Base-by-base conservation (phyloP, 1,140 invertebrate genomes). In the Solen grandis region DNA sequence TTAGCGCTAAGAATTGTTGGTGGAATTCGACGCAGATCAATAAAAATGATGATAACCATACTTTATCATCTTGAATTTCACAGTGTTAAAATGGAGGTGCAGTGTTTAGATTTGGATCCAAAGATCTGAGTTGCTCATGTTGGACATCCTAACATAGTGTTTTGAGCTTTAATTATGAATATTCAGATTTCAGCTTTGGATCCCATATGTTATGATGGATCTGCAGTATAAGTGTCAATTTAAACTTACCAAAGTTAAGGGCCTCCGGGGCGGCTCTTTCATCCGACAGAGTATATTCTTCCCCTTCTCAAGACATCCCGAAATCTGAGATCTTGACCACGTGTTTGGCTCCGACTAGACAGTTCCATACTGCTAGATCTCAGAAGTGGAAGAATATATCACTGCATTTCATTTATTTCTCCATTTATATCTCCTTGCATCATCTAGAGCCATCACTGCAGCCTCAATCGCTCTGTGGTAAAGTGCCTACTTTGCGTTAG, bases 231-330 rank as follows among this genome's bases (percentile, higher is more conserved):
- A n/a, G n/a, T n/a, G n/a, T n/a, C n/a, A n/a, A n/a, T 33, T 16
- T 5, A 29, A 25, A 86, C 85, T 69, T 94, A 96, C 97, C 97
- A 93, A 97, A 99, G 93, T 99, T 98, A 19, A 99, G 93, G 29
- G 97, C 97, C 93, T 99, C 97, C 2, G 97, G 97, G 2, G 97
- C 97, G 0, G 97, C 99, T 98, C 97, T 99, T 92, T 99, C 97
- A 86, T 98, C 97, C 0, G 97, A 98, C 50, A 99, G 97, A 81
- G 97, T 97, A 87, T 99, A 99, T 91, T 99, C 97, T 91, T 99
- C 96, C 91, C 99, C 97, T 92, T 99, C 98, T 46, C 98, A 93
- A 0, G 97, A 99, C 97, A 99, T 99, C 82, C 98, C 98, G 93
- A 99, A 99, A 92, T 99, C 97, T 0, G 97, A 98, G 89, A 99